Evolutionary conservation across 1,140 invertebrate species (phyloP).

Genomic region (Ylistrum balloti): DNA sequence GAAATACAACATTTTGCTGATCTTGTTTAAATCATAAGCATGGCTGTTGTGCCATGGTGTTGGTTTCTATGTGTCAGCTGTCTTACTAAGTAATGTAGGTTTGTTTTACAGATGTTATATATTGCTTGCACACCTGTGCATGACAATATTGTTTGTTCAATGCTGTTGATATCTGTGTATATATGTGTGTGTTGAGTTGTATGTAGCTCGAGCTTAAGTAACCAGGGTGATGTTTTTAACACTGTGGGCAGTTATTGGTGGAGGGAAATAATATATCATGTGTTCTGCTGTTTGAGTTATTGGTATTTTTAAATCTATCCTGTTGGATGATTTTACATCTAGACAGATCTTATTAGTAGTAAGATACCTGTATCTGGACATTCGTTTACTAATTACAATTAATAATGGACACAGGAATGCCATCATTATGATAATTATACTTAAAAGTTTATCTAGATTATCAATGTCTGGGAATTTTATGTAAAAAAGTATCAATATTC

Average conservation of each 20-base stretch:
- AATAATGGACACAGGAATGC: no score
- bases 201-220: background rate
- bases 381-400: no score
- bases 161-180: background rate
- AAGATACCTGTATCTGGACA: no score
- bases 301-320: no score
- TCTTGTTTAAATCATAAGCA: background rate
- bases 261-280: background rate
- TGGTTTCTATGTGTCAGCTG: background rate
- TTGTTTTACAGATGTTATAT: background rate
- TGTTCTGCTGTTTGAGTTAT: background rate
- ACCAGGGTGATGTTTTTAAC: background rate
- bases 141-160: background rate
- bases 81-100: background rate
- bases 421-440: no score
- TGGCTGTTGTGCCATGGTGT: slow-evolving; percentile 12
- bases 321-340: no score
- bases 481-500: no score
- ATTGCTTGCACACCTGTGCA: background rate
- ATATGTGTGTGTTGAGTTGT: background rate
- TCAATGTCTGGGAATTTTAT: no score
- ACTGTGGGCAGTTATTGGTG: slow-evolving; percentile 5
- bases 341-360: no score
- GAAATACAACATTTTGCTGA: background rate
- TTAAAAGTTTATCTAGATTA: no score